Base-by-base conservation (phyloP, 2,888 invertebrate species). In the Euplexia lucipara region DNA sequence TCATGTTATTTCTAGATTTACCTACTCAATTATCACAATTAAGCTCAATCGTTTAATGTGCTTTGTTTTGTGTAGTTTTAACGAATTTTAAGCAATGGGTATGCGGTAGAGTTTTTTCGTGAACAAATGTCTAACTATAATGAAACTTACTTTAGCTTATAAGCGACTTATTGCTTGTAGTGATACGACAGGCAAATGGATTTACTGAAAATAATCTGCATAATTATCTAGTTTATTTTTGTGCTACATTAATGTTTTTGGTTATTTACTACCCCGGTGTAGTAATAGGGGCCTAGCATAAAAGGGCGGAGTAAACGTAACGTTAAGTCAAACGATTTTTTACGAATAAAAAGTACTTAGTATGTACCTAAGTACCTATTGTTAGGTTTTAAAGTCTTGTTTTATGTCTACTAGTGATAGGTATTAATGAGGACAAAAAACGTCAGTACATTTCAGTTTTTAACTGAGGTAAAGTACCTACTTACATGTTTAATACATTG, bases 161-260 rank as follows among this genome's bases (percentile, higher is more conserved):
- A 20, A 18, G 61, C 26, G 30, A 68, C 44, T 57, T 30, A 53
- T 68, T 71, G 71, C 71, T 57, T 52, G 10, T 14, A 22, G 39
- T 32, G 26, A 41, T 39, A n/a, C 12, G 47, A n/a, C 34, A 71
- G 71, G 73, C 56, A 32, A 39, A 70, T 58, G 32, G 20, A 34
- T 39, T 63, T 12, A 30, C 10, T 26, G 10, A 14, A 32, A 35
- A 18, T 0, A 42, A 16, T 32, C 9, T 14, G 5, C 5, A 2
- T 16, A 47, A 18, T n/a, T n/a, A n/a, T n/a, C n/a, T n/a, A 4
- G 14, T 4, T 0, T 37, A 26, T 3, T 20, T 20, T n/a, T 32
- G 30, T 8, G 8, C 9, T 10, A 3, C 16, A 39, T 37, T 18
- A 12, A n/a, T 12, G 26, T 26, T 26, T 26, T 3, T 26, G 26